These are phyloP conservation scores for Misgurnus anguillicaudatus DNA, from an alignment of 2,113 vertebrate species.

Conservation along the genomic window DNA sequence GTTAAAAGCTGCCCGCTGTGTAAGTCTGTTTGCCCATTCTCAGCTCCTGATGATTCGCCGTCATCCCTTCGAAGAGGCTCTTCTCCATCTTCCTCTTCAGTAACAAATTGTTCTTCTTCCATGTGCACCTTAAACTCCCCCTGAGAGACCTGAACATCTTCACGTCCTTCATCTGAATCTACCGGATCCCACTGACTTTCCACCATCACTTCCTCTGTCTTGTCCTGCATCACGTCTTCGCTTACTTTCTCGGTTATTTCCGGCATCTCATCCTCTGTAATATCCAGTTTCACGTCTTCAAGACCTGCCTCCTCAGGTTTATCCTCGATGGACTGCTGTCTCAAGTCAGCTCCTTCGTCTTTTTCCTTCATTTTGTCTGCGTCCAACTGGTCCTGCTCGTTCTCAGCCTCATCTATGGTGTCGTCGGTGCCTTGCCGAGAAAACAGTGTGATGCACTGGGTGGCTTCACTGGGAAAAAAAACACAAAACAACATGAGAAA, in stretches of 20 bases:
- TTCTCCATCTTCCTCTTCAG: conserved; percentile 4
- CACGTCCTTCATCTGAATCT: conserved; percentile 1
- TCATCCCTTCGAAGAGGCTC: background rate
- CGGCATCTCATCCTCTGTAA: conserved; percentile 24
- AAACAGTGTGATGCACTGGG: conserved; percentile 89
- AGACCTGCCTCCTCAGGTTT: conserved; percentile 32
- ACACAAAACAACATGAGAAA: conserved; percentile 1
- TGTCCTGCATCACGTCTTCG: background rate
- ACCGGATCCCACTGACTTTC: conserved; percentile 63
- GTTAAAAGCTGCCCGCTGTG: conserved; percentile 68
- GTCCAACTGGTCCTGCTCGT: conserved; percentile 79
- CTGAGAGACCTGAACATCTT: background rate
- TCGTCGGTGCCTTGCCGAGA: conserved; percentile 94
- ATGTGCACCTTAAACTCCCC: conserved; percentile 27
- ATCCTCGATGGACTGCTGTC: conserved; percentile 23
- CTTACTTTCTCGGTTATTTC: background rate
- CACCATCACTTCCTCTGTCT: conserved; percentile 69
- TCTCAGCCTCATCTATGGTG: conserved; percentile 94
- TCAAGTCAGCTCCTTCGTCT: background rate
- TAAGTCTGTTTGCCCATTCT: conserved; percentile 67
- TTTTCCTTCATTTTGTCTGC: conserved; percentile 22
- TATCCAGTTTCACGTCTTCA: conserved; percentile 26
- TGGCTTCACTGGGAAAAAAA: conserved; percentile 84
- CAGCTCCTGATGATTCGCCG: conserved; percentile 58
- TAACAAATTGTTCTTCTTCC: conserved; percentile 5